Base-by-base conservation (phyloP, 1,140 invertebrate species). In the Brevipalpus yothersi region DNA sequence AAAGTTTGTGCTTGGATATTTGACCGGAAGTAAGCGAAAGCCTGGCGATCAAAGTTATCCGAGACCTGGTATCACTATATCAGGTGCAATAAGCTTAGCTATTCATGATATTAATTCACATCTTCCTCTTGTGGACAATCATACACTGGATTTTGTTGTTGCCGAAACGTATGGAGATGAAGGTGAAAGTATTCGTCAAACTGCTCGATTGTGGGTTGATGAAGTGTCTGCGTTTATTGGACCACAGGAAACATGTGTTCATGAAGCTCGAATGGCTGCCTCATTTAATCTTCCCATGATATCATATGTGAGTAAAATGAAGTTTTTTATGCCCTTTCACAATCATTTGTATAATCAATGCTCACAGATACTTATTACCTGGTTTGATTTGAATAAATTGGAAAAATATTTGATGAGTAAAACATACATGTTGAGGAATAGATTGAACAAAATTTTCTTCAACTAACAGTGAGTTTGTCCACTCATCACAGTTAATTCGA, bases 111-210 rank as follows among this genome's bases (percentile, higher is more conserved):
- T 75, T 19, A 72, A 72, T 62, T 15, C 11, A 15, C 59, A 62
- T 0, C 60, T 63, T 39, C 63, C 74, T 17, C 64, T 76, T 19
- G 69, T 70, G 0, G 66, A 72, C 58, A 69, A 74, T 61, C 67
- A 67, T n/a, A 62, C 41, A 0, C 72, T 94, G 55, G 77, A 81
- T 51, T 89, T 93, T 66, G 73, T 82, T 1, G 81, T 92, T 7
- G 84, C 85, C 0, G 91, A 96, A 70, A 95, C 91, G 0, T 90
- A 82, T 68, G 90, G 90, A 0, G 79, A 87, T 65, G 90, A 94
- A 71, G 77, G 80, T 62, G 76, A 78, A 21, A 92, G 89, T 67
- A 87, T 94, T 58, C 70, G 78, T 55, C 77, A 83, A 72, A 89
- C 88, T 11, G 89, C 87, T 2, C 73, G 80, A 15, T 73, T 95